Percentiles rank a stretch among this genome's conserved stretches.
phyloP scores from a whole-genome alignment of 2,113 vertebrate genomes.

The Thamnaconus septentrionalis region DNA sequence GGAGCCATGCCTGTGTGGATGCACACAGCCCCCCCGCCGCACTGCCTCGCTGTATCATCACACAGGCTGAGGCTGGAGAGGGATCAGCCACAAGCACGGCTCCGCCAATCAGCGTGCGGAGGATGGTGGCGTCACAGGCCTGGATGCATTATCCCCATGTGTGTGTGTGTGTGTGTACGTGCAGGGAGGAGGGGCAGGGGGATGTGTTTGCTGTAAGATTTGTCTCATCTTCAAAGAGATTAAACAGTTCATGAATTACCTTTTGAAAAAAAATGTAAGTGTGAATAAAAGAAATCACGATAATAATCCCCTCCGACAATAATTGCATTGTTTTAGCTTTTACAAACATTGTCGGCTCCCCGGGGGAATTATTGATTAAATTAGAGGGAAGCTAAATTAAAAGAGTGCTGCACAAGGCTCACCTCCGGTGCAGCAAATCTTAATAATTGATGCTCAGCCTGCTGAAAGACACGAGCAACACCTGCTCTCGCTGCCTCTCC shows the following conservation, averaged over 20 bases:
- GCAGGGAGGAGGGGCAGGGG: background rate
- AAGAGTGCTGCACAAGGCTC: constrained; percentile 39
- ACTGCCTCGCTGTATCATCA: constrained; percentile 78
- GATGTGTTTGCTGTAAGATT: constrained; percentile 25
- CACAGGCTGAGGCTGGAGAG: constrained; percentile 64
- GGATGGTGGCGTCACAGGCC: constrained; percentile 78
- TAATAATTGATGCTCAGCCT: constrained; percentile 71
- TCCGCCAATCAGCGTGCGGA: constrained; percentile 70
- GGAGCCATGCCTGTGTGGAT: constrained; percentile 68
- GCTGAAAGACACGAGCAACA: constrained; percentile 59
- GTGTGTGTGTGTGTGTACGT: constrained; percentile 7
- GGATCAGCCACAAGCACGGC: constrained; percentile 45
- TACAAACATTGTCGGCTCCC: background rate
- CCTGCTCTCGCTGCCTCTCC: constrained; percentile 60
- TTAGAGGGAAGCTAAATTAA: constrained; percentile 28
- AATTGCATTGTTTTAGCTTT: too few species aligned
- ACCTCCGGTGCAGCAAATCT: constrained; percentile 39
- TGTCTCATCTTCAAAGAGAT: constrained; percentile 44
- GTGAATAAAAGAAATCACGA: background rate
- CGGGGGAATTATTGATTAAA: constrained; percentile 17
- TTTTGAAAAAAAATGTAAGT: background rate
- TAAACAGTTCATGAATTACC: constrained; percentile 12
- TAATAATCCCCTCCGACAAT: too few species aligned
- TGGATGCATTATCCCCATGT: constrained; percentile 76
- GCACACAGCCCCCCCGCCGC: constrained; percentile 66